A percentile compares a stretch with the other conserved stretches of the same genome.
These are phyloP conservation scores for Pygathrix nemaeus DNA, from an alignment of 2,113 vertebrate species.

Conservation along the genomic window DNA sequence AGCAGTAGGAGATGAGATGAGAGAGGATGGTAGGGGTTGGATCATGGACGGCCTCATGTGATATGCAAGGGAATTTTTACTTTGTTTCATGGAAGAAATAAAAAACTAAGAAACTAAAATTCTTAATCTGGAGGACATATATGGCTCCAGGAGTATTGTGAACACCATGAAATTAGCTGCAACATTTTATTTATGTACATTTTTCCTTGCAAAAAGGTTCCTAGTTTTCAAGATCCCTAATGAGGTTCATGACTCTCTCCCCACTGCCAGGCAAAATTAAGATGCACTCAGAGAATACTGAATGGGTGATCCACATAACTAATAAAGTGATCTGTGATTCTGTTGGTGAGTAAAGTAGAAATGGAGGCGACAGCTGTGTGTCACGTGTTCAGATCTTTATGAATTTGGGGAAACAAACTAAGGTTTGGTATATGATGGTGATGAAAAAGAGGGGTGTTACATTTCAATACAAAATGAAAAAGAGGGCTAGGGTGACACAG, in stretches of 20 bases:
- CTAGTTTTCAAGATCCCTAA: neutral
- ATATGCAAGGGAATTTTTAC: neutral
- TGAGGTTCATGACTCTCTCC: too few relatives aligned
- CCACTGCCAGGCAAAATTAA: neutral
- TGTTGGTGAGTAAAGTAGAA: neutral
- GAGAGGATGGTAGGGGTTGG: neutral
- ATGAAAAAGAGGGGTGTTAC: neutral
- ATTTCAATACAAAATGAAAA: neutral
- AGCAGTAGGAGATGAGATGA: neutral
- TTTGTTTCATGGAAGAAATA: neutral
- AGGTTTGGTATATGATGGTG: neutral
- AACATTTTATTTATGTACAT: neutral
- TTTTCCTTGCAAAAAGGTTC: neutral
- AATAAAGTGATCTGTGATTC: neutral
- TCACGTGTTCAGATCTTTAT: neutral
- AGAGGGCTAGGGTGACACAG: too few relatives aligned
- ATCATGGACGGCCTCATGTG: neutral
- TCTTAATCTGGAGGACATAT: neutral
- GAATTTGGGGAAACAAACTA: neutral
- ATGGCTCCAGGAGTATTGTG: neutral
- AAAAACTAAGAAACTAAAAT: neutral
- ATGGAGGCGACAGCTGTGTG: neutral
- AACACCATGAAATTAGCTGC: neutral
- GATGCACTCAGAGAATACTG: neutral
- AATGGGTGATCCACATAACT: neutral